Percentiles rank a stretch among this genome's conserved stretches.
Conservation (phyloP, 64 coral and sea anemone genomes). For the Actinia equina region DNA sequence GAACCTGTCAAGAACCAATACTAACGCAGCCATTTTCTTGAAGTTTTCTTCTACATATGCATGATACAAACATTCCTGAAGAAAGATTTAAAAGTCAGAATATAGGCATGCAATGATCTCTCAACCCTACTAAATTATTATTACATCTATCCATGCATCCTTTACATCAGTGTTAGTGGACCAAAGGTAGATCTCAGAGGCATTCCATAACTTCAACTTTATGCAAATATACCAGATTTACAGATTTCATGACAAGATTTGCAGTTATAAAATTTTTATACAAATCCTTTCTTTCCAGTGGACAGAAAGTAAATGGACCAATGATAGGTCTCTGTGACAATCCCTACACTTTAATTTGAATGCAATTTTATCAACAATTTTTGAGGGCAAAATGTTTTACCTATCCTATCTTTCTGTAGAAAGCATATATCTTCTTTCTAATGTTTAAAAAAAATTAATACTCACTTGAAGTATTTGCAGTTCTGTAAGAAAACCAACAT, state of each 20-base stretch:
- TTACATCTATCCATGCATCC: no score
- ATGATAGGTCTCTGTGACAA: not conserved
- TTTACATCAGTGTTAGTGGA: not conserved
- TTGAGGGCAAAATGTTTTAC: not conserved
- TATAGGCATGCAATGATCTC: no score
- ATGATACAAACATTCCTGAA: constrained; percentile 88
- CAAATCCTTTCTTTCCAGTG: no score
- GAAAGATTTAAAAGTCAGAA: not conserved
- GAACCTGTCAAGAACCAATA: constrained; percentile 90
- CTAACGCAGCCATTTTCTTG: constrained; percentile 64
- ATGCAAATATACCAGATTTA: no score
- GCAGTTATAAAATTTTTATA: no score
- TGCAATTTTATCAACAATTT: not conserved
- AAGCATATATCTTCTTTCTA: no score
- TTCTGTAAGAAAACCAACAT: constrained; percentile 64
- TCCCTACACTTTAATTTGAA: not conserved
- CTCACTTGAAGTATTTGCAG: constrained; percentile 85
- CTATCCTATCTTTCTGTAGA: no score
- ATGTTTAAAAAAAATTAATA: not conserved
- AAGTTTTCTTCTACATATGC: constrained; percentile 60
- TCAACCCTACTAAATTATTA: no score
- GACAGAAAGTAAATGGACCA: not conserved
- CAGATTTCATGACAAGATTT: not conserved
- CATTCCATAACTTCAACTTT: not conserved
- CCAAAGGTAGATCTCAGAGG: not conserved